phyloP scores from a whole-genome alignment of 92 coral and sea anemone genomes.

The Palythoa grandiflora region DNA sequence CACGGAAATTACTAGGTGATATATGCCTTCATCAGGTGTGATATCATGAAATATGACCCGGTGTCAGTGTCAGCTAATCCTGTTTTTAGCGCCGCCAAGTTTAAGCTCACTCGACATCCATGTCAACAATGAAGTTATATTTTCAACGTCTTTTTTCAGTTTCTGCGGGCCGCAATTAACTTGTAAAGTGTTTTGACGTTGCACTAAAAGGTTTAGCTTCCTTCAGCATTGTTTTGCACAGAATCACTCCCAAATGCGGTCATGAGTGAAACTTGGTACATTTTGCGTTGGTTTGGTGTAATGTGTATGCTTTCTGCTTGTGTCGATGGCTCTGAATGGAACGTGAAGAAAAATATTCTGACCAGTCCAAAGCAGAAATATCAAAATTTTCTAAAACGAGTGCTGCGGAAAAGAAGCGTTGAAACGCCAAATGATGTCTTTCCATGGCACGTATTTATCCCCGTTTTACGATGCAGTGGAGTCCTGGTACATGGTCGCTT shows the following conservation, averaged over 20 bases:
- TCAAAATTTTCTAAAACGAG: conserved; percentile 7
- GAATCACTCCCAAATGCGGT: neutral
- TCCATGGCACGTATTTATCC: conserved; percentile 91
- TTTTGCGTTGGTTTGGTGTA: conserved; percentile 10
- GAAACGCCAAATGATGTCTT: conserved; percentile 35
- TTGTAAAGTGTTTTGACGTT: neutral
- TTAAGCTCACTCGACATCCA: conserved; percentile 11
- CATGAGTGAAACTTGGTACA: neutral
- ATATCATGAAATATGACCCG: conserved; percentile 44
- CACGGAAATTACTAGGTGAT: neutral
- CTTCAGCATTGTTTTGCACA: neutral
- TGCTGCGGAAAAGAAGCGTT: conserved; percentile 26
- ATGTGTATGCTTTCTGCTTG: neutral
- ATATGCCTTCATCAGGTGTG: conserved; percentile 18
- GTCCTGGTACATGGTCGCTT: conserved; percentile 76
- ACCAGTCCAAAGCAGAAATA: conserved; percentile 13
- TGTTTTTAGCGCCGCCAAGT: neutral
- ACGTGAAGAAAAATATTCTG: neutral
- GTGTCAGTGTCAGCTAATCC: neutral
- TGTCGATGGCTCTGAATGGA: conserved; percentile 1
- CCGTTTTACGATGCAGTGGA: conserved; percentile 84
- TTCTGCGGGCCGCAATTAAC: neutral
- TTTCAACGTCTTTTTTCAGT: neutral
- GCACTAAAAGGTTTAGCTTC: neutral
- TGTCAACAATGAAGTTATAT: conserved; percentile 20